These are phyloP conservation scores for Monopis laevigella DNA, from an alignment of 2,888 invertebrate species.

Conservation along the genomic window DNA sequence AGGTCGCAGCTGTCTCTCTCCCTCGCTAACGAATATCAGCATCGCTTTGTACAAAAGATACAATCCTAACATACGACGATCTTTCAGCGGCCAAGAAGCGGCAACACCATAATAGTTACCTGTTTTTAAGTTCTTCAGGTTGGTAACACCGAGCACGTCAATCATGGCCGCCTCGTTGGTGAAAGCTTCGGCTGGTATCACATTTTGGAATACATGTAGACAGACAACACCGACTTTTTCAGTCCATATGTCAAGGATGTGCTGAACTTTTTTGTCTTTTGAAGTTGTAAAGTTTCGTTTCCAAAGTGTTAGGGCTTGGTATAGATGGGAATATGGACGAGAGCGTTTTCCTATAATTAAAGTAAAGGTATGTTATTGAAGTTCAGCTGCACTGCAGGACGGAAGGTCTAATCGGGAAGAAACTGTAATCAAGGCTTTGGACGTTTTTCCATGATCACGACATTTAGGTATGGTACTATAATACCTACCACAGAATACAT, in stretches of 20 bases:
- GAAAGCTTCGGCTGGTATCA: constrained; percentile 90
- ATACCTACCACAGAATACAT: too few relatives aligned
- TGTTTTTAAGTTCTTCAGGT: constrained; percentile 79
- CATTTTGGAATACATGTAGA: constrained; percentile 89
- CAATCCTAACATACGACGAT: constrained; percentile 78
- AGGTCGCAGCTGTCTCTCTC: constrained; percentile 87
- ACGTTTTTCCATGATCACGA: too few relatives aligned
- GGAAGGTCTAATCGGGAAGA: too few relatives aligned
- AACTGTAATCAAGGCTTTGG: too few relatives aligned
- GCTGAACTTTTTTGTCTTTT: constrained; percentile 72
- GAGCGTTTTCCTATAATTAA: constrained; percentile 74
- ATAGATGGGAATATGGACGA: constrained; percentile 90
- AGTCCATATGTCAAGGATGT: constrained; percentile 90
- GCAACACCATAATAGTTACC: constrained; percentile 87
- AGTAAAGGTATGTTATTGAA: too few relatives aligned
- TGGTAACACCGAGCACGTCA: constrained; percentile 80
- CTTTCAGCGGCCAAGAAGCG: constrained; percentile 75
- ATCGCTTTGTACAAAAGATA: constrained; percentile 84
- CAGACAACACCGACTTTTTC: constrained; percentile 87
- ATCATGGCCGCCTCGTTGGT: constrained; percentile 96
- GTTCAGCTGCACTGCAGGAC: too few relatives aligned
- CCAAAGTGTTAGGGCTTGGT: constrained; percentile 82
- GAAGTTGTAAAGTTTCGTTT: constrained; percentile 52
- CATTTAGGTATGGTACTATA: too few relatives aligned
- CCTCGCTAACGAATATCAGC: constrained; percentile 86